Evolutionary conservation across 1,140 invertebrate genomes (phyloP).

Genomic region (Caenorhabditis brenneri): DNA sequence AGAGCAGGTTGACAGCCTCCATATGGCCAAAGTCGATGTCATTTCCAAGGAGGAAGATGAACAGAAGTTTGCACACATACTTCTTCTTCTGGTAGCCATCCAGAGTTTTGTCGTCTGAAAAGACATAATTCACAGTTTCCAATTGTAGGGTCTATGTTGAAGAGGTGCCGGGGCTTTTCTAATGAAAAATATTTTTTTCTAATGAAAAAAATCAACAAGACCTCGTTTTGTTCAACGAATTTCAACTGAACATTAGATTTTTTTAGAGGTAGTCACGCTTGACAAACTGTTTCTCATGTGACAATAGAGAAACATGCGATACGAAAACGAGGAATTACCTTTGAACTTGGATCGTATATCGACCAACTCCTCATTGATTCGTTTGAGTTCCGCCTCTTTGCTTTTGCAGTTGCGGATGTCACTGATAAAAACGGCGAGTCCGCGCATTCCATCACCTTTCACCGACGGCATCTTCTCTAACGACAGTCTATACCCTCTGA

Average conservation of each 20-base stretch:
- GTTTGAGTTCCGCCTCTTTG: slow-evolving; percentile 99
- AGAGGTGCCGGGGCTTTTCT: too few species aligned
- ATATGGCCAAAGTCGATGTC: slow-evolving; percentile 99
- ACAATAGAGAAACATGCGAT: too few species aligned
- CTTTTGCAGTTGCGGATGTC: slow-evolving; percentile 99
- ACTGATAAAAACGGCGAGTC: slow-evolving; percentile 98
- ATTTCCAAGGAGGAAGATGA: slow-evolving; percentile 97
- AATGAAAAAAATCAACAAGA: too few species aligned
- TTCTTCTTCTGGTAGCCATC: slow-evolving; percentile 99
- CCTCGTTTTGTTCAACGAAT: too few species aligned
- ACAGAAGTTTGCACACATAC: slow-evolving; percentile 99
- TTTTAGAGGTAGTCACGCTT: too few species aligned
- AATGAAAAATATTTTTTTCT: too few species aligned
- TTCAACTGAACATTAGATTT: too few species aligned
- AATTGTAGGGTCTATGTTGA: too few species aligned
- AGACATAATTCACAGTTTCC: too few species aligned
- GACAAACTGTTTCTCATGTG: too few species aligned
- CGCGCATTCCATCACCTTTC: slow-evolving; percentile 99
- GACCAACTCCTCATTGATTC: slow-evolving; percentile 99
- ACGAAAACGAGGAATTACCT: slow-evolving; percentile 73
- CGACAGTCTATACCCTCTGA: slow-evolving; percentile 28
- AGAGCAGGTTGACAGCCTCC: slow-evolving; percentile 99
- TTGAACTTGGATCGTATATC: slow-evolving; percentile 99
- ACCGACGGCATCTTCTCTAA: slow-evolving; percentile 86
- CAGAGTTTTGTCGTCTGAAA: slow-evolving; percentile 89